Evolutionary conservation across 2,113 vertebrate genomes (phyloP), one percentile per base, ranked within the genome.

Genomic region (Pterophyllum scalare): DNA sequence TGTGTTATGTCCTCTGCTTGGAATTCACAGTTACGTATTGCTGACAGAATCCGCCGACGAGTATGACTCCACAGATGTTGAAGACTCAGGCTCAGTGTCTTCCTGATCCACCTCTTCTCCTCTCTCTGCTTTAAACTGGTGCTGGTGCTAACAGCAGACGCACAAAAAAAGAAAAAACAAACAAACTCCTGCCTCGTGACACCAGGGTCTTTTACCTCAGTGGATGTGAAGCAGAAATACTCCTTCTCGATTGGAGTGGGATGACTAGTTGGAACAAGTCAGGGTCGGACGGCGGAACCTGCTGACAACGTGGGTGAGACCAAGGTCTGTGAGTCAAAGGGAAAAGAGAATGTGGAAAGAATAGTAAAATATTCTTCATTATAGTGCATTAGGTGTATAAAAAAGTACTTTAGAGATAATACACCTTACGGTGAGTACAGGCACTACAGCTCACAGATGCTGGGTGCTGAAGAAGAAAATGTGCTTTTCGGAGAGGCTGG

Each of bases 1-100:
- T n/a, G n/a, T n/a, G n/a, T n/a, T n/a, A n/a, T n/a, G n/a, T n/a
- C n/a, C n/a, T n/a, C n/a, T n/a, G n/a, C n/a, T n/a, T n/a, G n/a
- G n/a, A n/a, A n/a, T n/a, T n/a, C n/a, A n/a, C n/a, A n/a, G n/a
- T n/a, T n/a, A n/a, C n/a, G n/a, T n/a, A n/a, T n/a, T n/a, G n/a
- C 92, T 94, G 54, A 95, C 92, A 0, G 93, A 93, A 43, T 90
- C 94, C 0, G 88, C 15, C 1, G 96, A 91, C 3, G 96, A 96
- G 62, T 80, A 84, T 15, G 88, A 93, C 22, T 90, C 94, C 52
- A 92, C 92, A 38, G 94, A 93, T 2, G 70, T 40, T 12, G 87
- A 91, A 62, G 91, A 93, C 78, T 89, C 91, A 0, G 88, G 59
- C 62, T 94, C 91, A 3, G 5, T 75, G 26, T 92, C 93, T 5